Conservation (phyloP, 2,113 vertebrate genomes). For the Trogon surrucura region DNA sequence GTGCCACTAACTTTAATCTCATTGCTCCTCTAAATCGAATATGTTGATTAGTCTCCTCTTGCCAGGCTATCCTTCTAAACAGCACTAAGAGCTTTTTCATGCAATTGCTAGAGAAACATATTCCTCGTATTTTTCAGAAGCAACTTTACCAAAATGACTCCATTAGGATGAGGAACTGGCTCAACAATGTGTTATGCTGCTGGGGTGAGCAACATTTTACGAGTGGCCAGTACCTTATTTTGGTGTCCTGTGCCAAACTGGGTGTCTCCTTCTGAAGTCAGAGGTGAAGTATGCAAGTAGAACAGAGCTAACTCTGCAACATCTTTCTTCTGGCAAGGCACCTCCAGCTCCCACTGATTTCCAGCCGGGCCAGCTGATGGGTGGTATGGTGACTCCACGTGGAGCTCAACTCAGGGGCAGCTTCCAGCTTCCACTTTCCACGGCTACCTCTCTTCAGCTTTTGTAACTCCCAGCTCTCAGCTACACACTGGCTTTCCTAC, state of each 20-base stretch:
- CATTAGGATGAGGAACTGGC: background rate
- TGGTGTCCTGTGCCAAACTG: background rate
- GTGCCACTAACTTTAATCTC: background rate
- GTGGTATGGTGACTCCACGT: accelerated
- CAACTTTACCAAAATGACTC: background rate
- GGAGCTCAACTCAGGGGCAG: background rate
- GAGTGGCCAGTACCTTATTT: background rate
- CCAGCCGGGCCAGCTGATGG: background rate
- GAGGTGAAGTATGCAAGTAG: background rate
- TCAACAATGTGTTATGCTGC: background rate
- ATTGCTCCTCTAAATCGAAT: background rate
- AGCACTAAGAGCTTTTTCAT: background rate
- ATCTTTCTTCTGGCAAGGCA: background rate
- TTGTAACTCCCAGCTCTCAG: background rate
- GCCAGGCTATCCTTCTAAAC: background rate
- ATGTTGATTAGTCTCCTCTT: background rate
- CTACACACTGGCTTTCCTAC: background rate
- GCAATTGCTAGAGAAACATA: background rate
- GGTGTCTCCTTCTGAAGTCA: background rate
- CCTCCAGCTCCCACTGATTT: background rate
- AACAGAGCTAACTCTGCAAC: background rate
- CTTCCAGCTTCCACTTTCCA: background rate
- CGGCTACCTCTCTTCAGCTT: background rate
- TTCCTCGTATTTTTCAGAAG: background rate
- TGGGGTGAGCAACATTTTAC: background rate